These are phyloP conservation scores for Zenarchopterus dispar DNA, from an alignment of 2,797 vertebrate genomes.

Conservation along the genomic window DNA sequence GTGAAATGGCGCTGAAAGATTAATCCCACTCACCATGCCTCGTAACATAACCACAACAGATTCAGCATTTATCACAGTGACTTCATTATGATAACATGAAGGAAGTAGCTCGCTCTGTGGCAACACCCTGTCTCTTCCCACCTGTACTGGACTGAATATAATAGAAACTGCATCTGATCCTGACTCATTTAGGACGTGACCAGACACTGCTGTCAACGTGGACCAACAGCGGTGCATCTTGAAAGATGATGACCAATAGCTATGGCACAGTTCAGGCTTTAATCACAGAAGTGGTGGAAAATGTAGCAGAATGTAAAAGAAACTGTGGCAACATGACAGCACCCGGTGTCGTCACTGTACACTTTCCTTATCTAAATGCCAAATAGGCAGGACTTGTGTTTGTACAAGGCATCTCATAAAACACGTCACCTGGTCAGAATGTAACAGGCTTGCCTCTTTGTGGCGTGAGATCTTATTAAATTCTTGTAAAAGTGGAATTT, in stretches of 20 bases:
- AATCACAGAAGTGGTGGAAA: not conserved
- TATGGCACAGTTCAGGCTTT: not conserved
- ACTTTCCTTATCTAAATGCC: conserved; percentile 25
- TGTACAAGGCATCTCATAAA: conserved; percentile 32
- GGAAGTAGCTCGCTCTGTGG: conserved; percentile 27
- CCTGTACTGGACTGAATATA: conserved; percentile 18
- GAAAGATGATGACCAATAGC: conserved; percentile 6
- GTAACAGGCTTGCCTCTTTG: conserved; percentile 4
- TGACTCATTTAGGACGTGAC: conserved; percentile 48
- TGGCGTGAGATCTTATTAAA: conserved; percentile 5
- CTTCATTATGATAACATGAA: conserved; percentile 25
- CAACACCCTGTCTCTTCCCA: conserved; percentile 27
- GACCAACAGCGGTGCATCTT: not conserved
- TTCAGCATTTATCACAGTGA: conserved; percentile 20
- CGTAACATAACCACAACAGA: no score
- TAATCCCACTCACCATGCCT: no score
- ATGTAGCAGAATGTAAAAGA: conserved; percentile 4
- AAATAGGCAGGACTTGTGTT: conserved; percentile 11
- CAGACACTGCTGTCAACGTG: conserved; percentile 8
- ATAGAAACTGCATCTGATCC: conserved; percentile 20
- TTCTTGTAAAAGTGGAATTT: no score
- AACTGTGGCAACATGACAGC: conserved; percentile 11
- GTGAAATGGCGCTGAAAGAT: no score
- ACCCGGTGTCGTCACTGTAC: not conserved
- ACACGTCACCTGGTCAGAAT: conserved; percentile 39